Conservation (phyloP, 2,113 vertebrate genomes). For the Bos taurus region ARS-UCD2.0 NC_037348.1:26949501-26950000, state of each 20-base stretch:
- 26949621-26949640: neutral
- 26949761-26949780: neutral
- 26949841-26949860: fast-evolving
- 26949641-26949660: neutral
- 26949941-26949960: neutral
- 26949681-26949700: neutral
- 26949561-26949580: neutral
- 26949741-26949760: fast-evolving
- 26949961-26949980: neutral
- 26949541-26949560: neutral
- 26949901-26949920: neutral
- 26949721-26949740: neutral
- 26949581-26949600: neutral
- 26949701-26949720: neutral
- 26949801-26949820: neutral
- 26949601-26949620: neutral
- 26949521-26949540: neutral
- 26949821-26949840: neutral
- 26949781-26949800: neutral
- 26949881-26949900: neutral
- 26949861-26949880: fast-evolving
- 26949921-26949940: too few relatives aligned
- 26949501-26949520: neutral
- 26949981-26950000: neutral
- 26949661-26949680: neutral